Base-by-base conservation (phyloP, 35 echinoderm and acorn worm species). In the Heliocidaris tuberculata region DNA sequence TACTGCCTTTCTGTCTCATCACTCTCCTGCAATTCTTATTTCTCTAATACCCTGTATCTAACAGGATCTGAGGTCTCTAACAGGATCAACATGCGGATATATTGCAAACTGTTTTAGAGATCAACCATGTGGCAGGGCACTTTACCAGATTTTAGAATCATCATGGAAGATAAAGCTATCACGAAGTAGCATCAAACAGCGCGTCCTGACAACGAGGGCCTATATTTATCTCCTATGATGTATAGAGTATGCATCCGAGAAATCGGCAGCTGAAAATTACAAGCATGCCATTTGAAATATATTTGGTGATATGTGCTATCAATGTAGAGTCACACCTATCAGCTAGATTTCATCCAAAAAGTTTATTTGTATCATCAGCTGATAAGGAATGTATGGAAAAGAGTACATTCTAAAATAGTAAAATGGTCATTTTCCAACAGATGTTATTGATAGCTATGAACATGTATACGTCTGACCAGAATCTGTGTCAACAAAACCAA, bases 121-220 rank as follows among this genome's bases (percentile, higher is more conserved):
- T 89, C 87, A 89, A 6, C 87, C 87, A 89, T 89, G 31, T 89
- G 87, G 87, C 87, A 21, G 87, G 47, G 17, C 87, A 89, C 87
- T 89, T 89, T 48, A 48, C 87, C 87, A 89, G 87, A 89, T 89
- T 89, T 89, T 89, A 89, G 87, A 89, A 48, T 89, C 87, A 89
- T 89, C 87, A 89, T n/a, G 2, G 65, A n/a, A 78, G 65, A 78
- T 78, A 78, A 19, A 78, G 65, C 21, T 78, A 78, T 78, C 65
- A 78, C 4, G 65, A n/a, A 78, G 65, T 27, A n/a, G 65, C 65
- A 4, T 78, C 65, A n/a, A 78, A 78, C 65, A 78, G 19, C 65
- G 27, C 27, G 65, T 78, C 17, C 65, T 78, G 27, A 78, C 65
- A 78, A 78, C 65, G 65, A 78, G 27, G 65, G 65, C 65, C 65